A percentile compares a stretch with the other conserved stretches of the same genome.
phyloP scores from a whole-genome alignment of 2,113 vertebrate genomes.

The Brachypodius melanocephalos region DNA sequence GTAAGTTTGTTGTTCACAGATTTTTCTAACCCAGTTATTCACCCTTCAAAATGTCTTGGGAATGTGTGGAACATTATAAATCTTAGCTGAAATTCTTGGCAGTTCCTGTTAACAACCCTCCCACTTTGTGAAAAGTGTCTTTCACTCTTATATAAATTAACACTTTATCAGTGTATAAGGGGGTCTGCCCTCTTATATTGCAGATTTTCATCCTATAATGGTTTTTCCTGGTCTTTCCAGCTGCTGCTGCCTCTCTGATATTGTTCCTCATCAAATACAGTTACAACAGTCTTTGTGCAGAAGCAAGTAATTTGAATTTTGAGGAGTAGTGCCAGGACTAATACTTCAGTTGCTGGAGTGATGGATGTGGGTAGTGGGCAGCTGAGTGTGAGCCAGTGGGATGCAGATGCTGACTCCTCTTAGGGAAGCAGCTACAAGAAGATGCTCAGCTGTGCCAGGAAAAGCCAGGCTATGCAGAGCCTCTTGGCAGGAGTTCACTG shows the following conservation, averaged over 20 bases:
- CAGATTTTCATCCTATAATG: not conserved
- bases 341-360: not conserved
- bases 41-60: not conserved
- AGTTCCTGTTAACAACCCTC: not conserved
- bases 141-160: not conserved
- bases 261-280: not conserved
- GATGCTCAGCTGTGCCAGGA: accelerated
- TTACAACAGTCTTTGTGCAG: not conserved
- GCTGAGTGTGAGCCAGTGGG: not conserved
- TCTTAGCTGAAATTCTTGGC: not conserved
- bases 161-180: not conserved
- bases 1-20: not conserved
- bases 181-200: not conserved
- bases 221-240: not conserved
- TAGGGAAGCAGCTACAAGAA: not conserved
- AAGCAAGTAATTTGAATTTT: not conserved
- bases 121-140: not conserved
- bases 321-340: not conserved
- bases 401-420: not conserved
- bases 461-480: accelerated
- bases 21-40: not conserved
- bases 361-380: not conserved
- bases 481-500: not conserved
- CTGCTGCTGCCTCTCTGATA: not conserved
- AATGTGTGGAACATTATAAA: not conserved